Evolutionary conservation across 2,113 vertebrate genomes (phyloP).

Genomic region (Hypanus sabinus): DNA sequence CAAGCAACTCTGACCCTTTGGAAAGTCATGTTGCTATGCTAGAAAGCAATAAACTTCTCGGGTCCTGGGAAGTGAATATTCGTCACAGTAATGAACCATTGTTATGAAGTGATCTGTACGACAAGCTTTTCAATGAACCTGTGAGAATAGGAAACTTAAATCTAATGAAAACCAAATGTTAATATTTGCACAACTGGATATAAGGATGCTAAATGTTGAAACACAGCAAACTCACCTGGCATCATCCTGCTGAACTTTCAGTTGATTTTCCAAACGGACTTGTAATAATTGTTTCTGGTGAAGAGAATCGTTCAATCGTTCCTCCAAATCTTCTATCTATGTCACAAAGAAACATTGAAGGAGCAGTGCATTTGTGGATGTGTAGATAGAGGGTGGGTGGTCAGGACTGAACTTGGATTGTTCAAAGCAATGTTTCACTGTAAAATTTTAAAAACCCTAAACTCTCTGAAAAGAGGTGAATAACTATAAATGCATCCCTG

Average conservation of each 20-base stretch:
- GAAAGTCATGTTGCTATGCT: too few relatives aligned
- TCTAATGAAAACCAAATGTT: not conserved
- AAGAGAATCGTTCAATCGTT: slow-evolving; percentile 81
- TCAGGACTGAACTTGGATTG: not conserved
- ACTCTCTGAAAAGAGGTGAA: not conserved
- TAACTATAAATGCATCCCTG: not conserved
- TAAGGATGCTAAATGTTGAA: not conserved
- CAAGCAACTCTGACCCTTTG: too few relatives aligned
- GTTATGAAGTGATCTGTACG: too few relatives aligned
- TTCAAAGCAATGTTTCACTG: not conserved
- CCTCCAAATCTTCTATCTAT: slow-evolving; percentile 88
- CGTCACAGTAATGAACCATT: too few relatives aligned
- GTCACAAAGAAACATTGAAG: slow-evolving; percentile 33
- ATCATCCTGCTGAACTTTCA: slow-evolving; percentile 85
- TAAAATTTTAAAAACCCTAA: not conserved
- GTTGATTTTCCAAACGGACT: slow-evolving; percentile 80
- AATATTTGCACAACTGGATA: not conserved
- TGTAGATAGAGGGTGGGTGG: too few relatives aligned
- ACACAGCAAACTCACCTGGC: slow-evolving; percentile 63
- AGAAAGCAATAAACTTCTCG: too few relatives aligned
- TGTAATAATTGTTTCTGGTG: slow-evolving; percentile 86
- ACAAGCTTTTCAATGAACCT: too few relatives aligned
- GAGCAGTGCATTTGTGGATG: slow-evolving; percentile 1
- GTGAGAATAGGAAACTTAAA: too few relatives aligned
- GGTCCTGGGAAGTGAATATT: too few relatives aligned